Conservation (phyloP, 2,113 vertebrate species). For the Festucalex cinctus region DNA sequence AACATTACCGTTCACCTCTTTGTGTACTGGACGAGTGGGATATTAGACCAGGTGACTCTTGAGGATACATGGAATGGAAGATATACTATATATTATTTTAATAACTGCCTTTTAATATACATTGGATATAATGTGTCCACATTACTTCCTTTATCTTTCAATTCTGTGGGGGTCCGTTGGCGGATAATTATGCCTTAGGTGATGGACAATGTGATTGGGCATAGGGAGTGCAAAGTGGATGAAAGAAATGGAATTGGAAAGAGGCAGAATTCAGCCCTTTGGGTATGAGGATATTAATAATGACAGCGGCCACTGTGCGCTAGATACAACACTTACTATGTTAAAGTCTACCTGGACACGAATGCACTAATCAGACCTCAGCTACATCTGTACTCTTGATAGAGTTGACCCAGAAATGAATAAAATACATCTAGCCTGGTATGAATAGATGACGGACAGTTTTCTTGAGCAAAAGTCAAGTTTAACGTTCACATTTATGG, state of each 20-base stretch:
- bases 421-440: constrained; percentile 17
- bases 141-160: constrained; percentile 40
- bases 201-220: constrained; percentile 52
- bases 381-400: constrained; percentile 44
- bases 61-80: constrained; percentile 45
- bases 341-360: constrained; percentile 52
- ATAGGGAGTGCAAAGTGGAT: constrained; percentile 11
- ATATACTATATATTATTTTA: constrained; percentile 36
- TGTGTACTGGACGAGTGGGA: constrained; percentile 31
- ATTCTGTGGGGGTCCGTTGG: constrained; percentile 51
- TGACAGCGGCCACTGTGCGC: constrained; percentile 50
- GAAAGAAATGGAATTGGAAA: constrained; percentile 11
- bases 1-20: background rate
- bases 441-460: constrained; percentile 19
- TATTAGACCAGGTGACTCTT: constrained; percentile 39
- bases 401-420: constrained; percentile 59
- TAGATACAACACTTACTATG: constrained; percentile 34
- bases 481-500: constrained; percentile 1
- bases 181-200: constrained; percentile 61
- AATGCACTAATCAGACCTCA: constrained; percentile 47
- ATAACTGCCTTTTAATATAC: constrained; percentile 57
- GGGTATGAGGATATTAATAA: constrained; percentile 59
- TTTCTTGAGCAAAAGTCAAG: constrained; percentile 9
- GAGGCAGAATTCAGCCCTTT: constrained; percentile 46
- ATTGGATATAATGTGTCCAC: constrained; percentile 37